phyloP scores from a whole-genome alignment of 2,888 invertebrate genomes.

The Ischnura elegans region DNA sequence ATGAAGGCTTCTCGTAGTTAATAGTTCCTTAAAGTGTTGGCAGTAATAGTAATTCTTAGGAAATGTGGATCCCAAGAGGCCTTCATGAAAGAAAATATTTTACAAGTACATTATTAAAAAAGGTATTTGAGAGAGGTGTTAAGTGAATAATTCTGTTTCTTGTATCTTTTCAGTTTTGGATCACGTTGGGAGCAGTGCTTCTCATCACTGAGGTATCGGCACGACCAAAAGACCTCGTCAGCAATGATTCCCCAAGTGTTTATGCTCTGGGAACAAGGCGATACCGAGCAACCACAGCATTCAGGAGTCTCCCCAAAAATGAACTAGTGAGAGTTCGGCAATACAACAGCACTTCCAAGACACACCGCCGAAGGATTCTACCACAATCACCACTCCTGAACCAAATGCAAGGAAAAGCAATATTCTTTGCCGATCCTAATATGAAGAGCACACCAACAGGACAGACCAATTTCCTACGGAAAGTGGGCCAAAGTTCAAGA shows the following conservation, averaged over 20 bases:
- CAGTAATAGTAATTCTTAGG: too few species aligned
- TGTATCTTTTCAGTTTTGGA: background rate
- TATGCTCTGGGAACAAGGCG: background rate
- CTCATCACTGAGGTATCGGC: background rate
- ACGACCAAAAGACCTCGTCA: background rate
- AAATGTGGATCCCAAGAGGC: too few species aligned
- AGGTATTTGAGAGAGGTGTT: too few species aligned
- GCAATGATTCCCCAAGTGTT: background rate
- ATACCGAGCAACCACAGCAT: background rate
- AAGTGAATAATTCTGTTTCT: background rate
- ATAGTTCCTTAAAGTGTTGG: too few species aligned
- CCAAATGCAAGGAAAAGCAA: conserved; percentile 54
- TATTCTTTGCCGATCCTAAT: conserved; percentile 10
- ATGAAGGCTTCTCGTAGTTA: too few species aligned
- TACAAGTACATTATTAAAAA: too few species aligned
- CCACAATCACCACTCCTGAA: background rate
- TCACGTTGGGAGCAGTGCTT: background rate
- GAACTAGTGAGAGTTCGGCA: background rate
- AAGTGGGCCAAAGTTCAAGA: background rate
- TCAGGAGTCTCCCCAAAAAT: background rate
- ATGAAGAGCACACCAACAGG: background rate
- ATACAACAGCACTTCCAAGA: background rate
- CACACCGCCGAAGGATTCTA: background rate
- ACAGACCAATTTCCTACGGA: conserved; percentile 7
- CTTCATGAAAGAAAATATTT: too few species aligned